phyloP scores from a whole-genome alignment of 2,888 invertebrate species.

The Idaea straminata region DNA sequence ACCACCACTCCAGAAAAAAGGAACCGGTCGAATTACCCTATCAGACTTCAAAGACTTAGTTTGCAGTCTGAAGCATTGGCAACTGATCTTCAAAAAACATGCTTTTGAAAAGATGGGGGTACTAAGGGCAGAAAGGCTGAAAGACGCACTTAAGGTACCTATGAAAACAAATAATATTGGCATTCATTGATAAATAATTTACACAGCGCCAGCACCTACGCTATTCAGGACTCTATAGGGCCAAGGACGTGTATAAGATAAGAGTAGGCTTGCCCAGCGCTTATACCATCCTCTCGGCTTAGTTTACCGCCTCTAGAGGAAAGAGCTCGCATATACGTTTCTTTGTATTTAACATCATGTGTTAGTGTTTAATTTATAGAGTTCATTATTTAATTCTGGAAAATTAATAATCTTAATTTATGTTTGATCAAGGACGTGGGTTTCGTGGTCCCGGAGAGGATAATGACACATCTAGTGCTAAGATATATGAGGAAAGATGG shows the following conservation, averaged over 20 bases:
- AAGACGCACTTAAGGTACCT: slow-evolving; percentile 87
- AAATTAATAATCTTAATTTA: background rate
- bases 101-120: slow-evolving; percentile 95
- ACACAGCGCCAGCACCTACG: too few species aligned
- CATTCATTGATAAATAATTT: too few species aligned
- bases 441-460: slow-evolving; percentile 91
- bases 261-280: too few species aligned
- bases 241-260: too few species aligned
- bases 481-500: slow-evolving; percentile 96
- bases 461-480: slow-evolving; percentile 89
- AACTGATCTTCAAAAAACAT: slow-evolving; percentile 92
- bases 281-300: too few species aligned
- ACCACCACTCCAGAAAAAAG: slow-evolving; percentile 78
- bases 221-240: too few species aligned
- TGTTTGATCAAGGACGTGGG: slow-evolving; percentile 83
- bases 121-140: slow-evolving; percentile 89
- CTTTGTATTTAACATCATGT: too few species aligned
- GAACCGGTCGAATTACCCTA: slow-evolving; percentile 90
- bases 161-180: background rate
- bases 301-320: too few species aligned
- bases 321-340: too few species aligned
- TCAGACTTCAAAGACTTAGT: slow-evolving; percentile 94
- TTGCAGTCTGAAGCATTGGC: slow-evolving; percentile 95
- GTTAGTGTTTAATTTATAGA: too few species aligned
- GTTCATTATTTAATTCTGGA: background rate